These are phyloP conservation scores for Helicoverpa zea DNA, from an alignment of 1,140 invertebrate species.

Conservation along the genomic window DNA sequence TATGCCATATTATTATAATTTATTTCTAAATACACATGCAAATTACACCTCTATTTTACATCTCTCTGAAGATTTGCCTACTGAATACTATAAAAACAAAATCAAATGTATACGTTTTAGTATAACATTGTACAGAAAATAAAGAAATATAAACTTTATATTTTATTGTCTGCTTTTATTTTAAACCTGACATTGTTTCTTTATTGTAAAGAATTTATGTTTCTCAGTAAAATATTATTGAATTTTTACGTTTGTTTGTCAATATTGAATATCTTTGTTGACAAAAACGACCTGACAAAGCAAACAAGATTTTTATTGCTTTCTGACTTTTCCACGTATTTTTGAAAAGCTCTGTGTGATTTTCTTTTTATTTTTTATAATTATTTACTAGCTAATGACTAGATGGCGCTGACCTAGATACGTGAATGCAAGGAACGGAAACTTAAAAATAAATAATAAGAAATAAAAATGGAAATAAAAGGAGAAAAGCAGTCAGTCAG, in stretches of 20 bases:
- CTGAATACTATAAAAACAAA: conserved; percentile 19
- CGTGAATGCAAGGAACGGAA: too few relatives aligned
- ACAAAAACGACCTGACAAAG: too few relatives aligned
- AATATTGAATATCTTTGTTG: too few relatives aligned
- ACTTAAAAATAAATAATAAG: too few relatives aligned
- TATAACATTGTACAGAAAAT: conserved; percentile 71
- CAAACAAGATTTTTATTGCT: too few relatives aligned
- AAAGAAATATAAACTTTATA: conserved; percentile 64
- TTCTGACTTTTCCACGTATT: neutral
- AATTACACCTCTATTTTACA: neutral
- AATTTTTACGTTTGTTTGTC: neutral
- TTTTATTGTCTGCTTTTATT: conserved; percentile 56
- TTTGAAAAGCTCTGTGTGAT: neutral
- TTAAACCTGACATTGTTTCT: conserved; percentile 7
- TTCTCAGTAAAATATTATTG: neutral
- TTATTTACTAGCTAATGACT: too few relatives aligned
- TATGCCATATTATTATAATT: too few relatives aligned
- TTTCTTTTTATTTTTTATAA: neutral
- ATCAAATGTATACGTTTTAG: conserved; percentile 82
- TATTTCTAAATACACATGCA: neutral
- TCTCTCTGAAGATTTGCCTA: neutral
- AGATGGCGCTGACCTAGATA: too few relatives aligned
- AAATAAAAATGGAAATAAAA: too few relatives aligned
- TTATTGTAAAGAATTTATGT: conserved; percentile 1
- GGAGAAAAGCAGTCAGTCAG: too few relatives aligned